Evolutionary conservation across 2,797 vertebrate species (phyloP).

Genomic region (Hylomyscus alleni): DNA sequence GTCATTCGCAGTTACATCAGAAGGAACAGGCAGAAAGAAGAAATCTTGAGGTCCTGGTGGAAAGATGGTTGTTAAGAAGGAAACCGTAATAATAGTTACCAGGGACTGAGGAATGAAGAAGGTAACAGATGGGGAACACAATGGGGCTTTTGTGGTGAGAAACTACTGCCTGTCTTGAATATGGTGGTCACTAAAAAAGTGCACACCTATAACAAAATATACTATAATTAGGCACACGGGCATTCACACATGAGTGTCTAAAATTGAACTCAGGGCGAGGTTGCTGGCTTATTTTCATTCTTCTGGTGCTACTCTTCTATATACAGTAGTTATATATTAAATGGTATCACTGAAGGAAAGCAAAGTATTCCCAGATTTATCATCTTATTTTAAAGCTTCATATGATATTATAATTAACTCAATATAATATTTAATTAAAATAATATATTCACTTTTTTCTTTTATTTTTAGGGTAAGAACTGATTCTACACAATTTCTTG

Average conservation of each 20-base stretch:
- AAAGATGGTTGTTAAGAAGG: not conserved
- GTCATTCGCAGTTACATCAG: not conserved
- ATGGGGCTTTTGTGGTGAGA: not conserved
- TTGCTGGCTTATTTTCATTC: not conserved
- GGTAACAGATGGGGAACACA: not conserved
- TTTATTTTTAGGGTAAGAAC: not conserved
- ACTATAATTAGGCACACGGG: not conserved
- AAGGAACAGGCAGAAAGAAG: not conserved
- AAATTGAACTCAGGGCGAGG: not conserved
- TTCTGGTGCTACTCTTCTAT: not conserved
- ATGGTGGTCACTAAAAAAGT: not conserved
- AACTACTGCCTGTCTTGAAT: not conserved
- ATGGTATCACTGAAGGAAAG: not conserved
- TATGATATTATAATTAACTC: not conserved
- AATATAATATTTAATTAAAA: not conserved
- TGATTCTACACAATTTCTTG: not conserved
- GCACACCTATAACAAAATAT: not conserved
- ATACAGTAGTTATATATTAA: not conserved
- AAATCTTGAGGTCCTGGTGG: not conserved
- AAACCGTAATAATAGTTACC: not conserved
- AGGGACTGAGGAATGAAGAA: not conserved
- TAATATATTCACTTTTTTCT: not conserved
- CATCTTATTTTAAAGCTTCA: not conserved
- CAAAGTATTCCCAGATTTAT: not conserved
- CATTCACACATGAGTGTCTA: not conserved